Percentiles rank a stretch among this genome's conserved stretches.
phyloP scores from a whole-genome alignment of 2,888 invertebrate species.

The Cheilosia pagana region DNA sequence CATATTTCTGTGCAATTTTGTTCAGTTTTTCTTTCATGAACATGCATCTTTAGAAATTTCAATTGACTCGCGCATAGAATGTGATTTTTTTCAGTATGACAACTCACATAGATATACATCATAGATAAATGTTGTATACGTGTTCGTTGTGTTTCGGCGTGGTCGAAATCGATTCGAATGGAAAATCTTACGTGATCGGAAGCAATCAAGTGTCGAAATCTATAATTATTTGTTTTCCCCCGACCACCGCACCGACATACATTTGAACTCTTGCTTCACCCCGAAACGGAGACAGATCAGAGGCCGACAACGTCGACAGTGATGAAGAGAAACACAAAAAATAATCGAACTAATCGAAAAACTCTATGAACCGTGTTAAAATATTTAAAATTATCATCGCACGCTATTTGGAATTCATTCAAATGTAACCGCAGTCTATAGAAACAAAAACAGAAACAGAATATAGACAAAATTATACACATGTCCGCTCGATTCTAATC shows the following conservation, averaged over 20 bases:
- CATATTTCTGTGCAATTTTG: constrained; percentile 13
- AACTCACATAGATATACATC: neutral
- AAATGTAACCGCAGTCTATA: constrained; percentile 40
- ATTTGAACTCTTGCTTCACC: constrained; percentile 63
- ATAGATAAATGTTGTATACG: constrained; percentile 8
- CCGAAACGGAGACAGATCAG: constrained; percentile 9
- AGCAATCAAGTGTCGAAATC: constrained; percentile 72
- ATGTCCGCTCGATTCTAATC: constrained; percentile 63
- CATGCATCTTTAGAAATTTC: constrained; percentile 60
- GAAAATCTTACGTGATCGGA: constrained; percentile 75
- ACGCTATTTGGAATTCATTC: constrained; percentile 70
- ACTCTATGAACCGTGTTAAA: constrained; percentile 73
- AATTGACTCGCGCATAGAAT: constrained; percentile 54
- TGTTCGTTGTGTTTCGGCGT: neutral
- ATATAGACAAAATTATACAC: constrained; percentile 51
- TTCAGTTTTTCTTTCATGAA: constrained; percentile 33
- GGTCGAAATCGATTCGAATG: constrained; percentile 45
- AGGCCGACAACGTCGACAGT: constrained; percentile 16
- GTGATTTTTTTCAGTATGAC: neutral
- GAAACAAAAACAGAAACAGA: neutral
- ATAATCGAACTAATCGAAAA: constrained; percentile 74
- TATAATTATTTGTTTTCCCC: constrained; percentile 47
- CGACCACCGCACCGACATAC: neutral
- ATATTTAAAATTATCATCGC: constrained; percentile 72
- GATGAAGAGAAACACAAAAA: constrained; percentile 45